Evolutionary conservation across 2,888 invertebrate species (phyloP).

Genomic region (Sminthurinus aureus): DNA sequence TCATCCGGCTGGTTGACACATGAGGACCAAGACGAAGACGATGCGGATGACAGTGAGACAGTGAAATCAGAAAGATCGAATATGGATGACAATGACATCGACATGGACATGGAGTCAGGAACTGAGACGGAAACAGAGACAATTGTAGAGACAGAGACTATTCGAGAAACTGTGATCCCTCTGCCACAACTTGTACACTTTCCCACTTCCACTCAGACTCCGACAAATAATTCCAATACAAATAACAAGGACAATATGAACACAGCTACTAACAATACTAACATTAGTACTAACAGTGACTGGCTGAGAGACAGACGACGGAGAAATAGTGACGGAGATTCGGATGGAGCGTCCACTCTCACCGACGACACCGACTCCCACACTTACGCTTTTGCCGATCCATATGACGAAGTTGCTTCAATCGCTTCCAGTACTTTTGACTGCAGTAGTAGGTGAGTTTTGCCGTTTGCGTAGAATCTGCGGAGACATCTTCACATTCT

Average conservation of each 20-base stretch:
- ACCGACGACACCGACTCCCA: slow-evolving; percentile 55
- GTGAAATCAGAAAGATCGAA: background rate
- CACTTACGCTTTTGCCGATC: slow-evolving; percentile 56
- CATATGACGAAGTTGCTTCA: slow-evolving; percentile 54
- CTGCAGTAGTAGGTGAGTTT: slow-evolving; percentile 47
- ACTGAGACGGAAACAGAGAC: background rate
- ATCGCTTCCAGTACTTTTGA: slow-evolving; percentile 57
- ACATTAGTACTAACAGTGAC: background rate
- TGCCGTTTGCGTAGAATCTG: background rate
- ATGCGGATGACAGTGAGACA: background rate
- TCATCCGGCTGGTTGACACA: background rate
- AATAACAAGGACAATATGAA: background rate
- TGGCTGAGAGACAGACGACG: background rate
- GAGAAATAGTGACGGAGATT: background rate
- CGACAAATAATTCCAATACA: no score
- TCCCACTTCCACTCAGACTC: background rate
- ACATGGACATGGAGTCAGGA: slow-evolving; percentile 10
- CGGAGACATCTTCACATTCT: no score
- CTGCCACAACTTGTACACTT: background rate
- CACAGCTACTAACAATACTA: no score
- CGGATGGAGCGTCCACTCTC: slow-evolving; percentile 18
- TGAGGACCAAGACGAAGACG: slow-evolving; percentile 4
- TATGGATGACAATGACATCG: slow-evolving; percentile 36
- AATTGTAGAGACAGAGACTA: background rate
- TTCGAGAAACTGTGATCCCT: background rate